Percentiles rank a stretch among this genome's conserved stretches.
Evolutionary conservation across 2,113 vertebrate species (phyloP).

Genomic region (Actenoides hombroni): DNA sequence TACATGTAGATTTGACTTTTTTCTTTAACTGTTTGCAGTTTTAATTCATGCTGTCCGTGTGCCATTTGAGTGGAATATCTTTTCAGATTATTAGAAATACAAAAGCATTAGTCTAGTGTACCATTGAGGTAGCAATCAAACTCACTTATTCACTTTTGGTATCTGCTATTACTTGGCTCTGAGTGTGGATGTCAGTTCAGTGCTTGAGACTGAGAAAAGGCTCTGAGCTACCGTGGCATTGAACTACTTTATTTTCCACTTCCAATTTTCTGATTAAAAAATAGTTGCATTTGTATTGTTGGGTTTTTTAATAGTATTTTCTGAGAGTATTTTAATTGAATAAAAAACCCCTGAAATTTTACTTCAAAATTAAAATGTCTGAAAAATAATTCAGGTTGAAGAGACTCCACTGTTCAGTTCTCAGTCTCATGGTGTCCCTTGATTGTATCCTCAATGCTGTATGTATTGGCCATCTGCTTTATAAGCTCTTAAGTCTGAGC

Average conservation of each 20-base stretch:
- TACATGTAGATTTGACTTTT: rapidly evolving
- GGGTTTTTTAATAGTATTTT: not conserved
- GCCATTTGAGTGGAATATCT: not conserved
- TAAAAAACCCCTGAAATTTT: not conserved
- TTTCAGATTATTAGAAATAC: not conserved
- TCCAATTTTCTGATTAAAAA: not conserved
- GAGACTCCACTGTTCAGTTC: too few species aligned
- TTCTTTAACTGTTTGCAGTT: not conserved
- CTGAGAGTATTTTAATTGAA: not conserved
- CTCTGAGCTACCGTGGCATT: not conserved
- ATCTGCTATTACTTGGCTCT: not conserved
- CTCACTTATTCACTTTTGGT: not conserved
- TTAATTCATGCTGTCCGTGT: not conserved
- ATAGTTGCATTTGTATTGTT: not conserved
- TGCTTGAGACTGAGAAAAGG: not conserved
- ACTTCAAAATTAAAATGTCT: not conserved
- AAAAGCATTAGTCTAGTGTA: not conserved
- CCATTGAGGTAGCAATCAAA: not conserved
- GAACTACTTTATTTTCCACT: not conserved
- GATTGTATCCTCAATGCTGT: not conserved
- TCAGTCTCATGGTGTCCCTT: not conserved
- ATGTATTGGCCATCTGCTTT: not conserved
- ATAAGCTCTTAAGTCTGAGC: not conserved
- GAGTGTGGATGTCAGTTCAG: not conserved
- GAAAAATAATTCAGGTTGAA: not conserved